Evolutionary conservation across 2,113 vertebrate species (phyloP).

Genomic region (Coptodon bakossiorum): DNA sequence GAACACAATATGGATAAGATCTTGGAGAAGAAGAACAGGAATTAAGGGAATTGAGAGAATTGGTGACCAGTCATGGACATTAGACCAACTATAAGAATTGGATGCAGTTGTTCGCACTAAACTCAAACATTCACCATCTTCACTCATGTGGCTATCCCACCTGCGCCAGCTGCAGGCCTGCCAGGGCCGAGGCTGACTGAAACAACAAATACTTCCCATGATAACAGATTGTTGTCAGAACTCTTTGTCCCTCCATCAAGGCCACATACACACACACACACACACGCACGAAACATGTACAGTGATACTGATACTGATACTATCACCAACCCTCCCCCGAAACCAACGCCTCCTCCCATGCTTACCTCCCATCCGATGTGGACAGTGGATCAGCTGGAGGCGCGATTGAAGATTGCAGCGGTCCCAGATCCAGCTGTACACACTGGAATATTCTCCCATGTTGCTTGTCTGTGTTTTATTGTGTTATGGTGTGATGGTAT

Average conservation of each 20-base stretch:
- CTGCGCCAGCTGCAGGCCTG: neutral
- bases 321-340: neutral
- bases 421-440: neutral
- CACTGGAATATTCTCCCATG: neutral
- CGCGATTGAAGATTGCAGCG: fast-evolving
- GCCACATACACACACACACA: too few relatives aligned
- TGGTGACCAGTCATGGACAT: neutral
- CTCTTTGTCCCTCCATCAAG: too few relatives aligned
- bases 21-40: neutral
- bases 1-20: neutral
- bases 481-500: neutral
- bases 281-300: too few relatives aligned
- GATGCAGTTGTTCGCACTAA: neutral
- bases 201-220: neutral
- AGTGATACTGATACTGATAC: neutral
- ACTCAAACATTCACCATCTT: neutral
- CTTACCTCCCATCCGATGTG: neutral
- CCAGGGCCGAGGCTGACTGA: neutral
- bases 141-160: neutral
- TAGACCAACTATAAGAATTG: neutral
- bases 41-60: neutral
- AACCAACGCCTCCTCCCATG: neutral
- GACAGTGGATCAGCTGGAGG: neutral
- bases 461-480: neutral
- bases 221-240: too few relatives aligned